phyloP scores from a whole-genome alignment of 2,797 vertebrate genomes.

The Bucorvus abyssinicus region DNA sequence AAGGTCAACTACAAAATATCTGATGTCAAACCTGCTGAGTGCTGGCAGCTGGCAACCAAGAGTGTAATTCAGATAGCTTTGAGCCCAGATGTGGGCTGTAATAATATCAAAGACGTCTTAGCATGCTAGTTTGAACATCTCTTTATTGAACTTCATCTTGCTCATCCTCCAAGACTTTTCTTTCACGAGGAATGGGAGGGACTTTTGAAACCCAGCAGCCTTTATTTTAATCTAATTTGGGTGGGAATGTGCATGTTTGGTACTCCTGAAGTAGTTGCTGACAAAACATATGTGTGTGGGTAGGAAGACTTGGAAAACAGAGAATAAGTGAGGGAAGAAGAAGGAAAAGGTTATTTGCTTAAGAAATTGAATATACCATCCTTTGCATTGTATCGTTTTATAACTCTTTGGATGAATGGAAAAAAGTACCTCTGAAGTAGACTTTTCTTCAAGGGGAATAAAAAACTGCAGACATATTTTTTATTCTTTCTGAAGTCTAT shows the following conservation, averaged over 20 bases:
- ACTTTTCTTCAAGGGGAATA: neutral
- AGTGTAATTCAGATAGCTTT: neutral
- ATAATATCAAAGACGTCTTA: neutral
- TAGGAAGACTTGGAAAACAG: neutral
- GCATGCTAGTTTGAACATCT: neutral
- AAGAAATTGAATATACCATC: neutral
- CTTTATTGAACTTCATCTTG: neutral
- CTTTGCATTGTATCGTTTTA: neutral
- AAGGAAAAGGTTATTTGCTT: neutral
- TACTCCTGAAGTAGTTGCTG: neutral
- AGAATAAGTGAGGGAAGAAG: neutral
- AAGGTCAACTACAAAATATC: neutral
- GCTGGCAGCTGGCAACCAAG: neutral
- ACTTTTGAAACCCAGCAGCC: neutral
- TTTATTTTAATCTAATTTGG: neutral
- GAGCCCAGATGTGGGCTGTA: neutral
- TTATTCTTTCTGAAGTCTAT: neutral
- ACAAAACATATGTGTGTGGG: neutral
- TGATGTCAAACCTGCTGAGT: neutral
- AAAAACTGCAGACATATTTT: neutral
- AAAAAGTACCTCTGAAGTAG: neutral
- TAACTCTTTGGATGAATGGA: neutral
- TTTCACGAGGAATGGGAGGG: neutral
- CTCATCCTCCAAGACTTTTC: neutral
- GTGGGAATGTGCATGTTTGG: neutral